Percentiles rank a stretch among this genome's conserved stretches.
phyloP scores from a whole-genome alignment of 1,140 invertebrate species.

The Melitaea cinxia region DNA sequence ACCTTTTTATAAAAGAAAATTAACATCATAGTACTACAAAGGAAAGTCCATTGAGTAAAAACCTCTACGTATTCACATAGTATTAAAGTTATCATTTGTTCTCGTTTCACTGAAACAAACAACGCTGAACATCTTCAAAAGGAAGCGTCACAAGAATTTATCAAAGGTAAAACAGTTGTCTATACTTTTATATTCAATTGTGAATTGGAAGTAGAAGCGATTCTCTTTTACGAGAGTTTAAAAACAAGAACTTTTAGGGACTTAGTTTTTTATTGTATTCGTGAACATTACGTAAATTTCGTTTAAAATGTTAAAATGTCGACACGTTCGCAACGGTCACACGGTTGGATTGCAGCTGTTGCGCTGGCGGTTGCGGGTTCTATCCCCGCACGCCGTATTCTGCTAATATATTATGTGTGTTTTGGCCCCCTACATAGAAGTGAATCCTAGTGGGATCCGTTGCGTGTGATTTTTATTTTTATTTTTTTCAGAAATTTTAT shows the following conservation, averaged over 20 bases:
- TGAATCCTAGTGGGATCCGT: no score
- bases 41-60: not conserved
- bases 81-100: not conserved
- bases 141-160: not conserved
- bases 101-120: not conserved
- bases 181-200: not conserved
- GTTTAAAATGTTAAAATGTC: no score
- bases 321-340: no score
- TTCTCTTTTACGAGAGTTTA: not conserved
- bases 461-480: no score
- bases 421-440: no score
- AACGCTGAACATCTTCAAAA: not conserved
- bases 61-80: not conserved
- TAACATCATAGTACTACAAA: not conserved
- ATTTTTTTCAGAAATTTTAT: no score
- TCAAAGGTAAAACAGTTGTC: not conserved
- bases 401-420: no score
- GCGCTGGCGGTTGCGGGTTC: no score
- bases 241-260: not conserved
- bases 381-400: no score
- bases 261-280: not conserved
- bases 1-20: not conserved
- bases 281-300: not conserved
- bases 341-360: no score
- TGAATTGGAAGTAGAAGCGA: not conserved